Percentiles rank a stretch among this genome's conserved stretches.
phyloP scores from a whole-genome alignment of 2,113 vertebrate species.

The Cavia aperea region DNA sequence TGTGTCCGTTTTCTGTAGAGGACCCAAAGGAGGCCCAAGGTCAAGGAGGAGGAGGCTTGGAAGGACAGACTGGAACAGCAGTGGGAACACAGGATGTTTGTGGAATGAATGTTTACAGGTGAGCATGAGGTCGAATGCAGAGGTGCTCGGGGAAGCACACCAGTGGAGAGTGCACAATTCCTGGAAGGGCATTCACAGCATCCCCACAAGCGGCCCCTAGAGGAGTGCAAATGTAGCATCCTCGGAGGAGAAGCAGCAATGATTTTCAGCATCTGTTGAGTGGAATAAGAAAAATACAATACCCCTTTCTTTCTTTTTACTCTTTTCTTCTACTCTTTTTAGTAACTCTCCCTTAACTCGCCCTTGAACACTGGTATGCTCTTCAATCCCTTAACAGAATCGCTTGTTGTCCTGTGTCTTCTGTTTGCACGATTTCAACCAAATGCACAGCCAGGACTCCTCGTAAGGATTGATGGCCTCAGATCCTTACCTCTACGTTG shows the following conservation, averaged over 20 bases:
- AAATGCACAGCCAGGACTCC: not conserved
- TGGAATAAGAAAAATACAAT: not conserved
- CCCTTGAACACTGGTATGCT: not conserved
- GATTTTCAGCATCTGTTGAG: not conserved
- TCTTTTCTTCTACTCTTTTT: not conserved
- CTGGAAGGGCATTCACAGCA: fast-evolving
- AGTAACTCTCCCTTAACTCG: not conserved
- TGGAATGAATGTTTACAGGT: not conserved
- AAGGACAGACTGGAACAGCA: not conserved
- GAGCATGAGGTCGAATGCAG: not conserved
- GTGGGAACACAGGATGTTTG: not conserved
- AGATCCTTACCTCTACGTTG: not conserved
- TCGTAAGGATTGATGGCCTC: not conserved
- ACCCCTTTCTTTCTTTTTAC: not conserved
- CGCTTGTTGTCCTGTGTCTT: not conserved
- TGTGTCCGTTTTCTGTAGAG: not conserved
- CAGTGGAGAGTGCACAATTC: not conserved
- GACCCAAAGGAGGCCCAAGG: not conserved
- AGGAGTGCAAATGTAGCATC: not conserved
- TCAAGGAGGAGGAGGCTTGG: not conserved
- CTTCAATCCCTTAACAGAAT: not conserved
- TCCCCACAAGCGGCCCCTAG: not conserved
- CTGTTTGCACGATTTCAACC: not conserved
- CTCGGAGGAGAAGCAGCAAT: not conserved
- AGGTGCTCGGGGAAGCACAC: not conserved